Evolutionary conservation across 2,888 invertebrate genomes (phyloP).

Genomic region (Vanessa cardui): DNA sequence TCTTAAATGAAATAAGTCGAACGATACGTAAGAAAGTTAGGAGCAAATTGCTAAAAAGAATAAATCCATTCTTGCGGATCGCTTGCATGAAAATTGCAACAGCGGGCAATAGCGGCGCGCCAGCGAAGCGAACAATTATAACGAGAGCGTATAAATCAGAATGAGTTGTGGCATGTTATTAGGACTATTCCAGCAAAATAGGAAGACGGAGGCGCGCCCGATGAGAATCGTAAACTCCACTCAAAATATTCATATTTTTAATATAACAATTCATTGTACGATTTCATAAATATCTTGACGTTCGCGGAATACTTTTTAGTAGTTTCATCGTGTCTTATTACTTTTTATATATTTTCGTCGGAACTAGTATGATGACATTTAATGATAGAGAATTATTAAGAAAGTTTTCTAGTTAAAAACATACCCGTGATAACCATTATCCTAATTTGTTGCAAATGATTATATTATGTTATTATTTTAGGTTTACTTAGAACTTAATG

Average conservation of each 20-base stretch:
- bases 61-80: conserved; percentile 75
- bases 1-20: conserved; percentile 67
- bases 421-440: too few species aligned
- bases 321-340: conserved; percentile 34
- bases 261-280: conserved; percentile 44
- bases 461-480: too few species aligned
- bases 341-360: conserved; percentile 25
- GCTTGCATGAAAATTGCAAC: conserved; percentile 80
- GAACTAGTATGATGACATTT: conserved; percentile 30
- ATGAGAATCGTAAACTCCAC: conserved; percentile 64
- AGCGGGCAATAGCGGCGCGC: conserved; percentile 72
- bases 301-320: conserved; percentile 46
- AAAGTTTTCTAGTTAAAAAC: not conserved
- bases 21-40: conserved; percentile 61
- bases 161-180: conserved; percentile 82
- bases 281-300: conserved; percentile 38
- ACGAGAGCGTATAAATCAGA: conserved; percentile 82
- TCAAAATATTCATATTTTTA: conserved; percentile 50
- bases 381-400: not conserved
- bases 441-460: too few species aligned
- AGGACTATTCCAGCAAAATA: conserved; percentile 75
- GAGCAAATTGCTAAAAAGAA: conserved; percentile 76
- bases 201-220: conserved; percentile 68
- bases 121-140: conserved; percentile 81
- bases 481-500: too few species aligned